Percentiles rank a stretch among this genome's conserved stretches.
Evolutionary conservation across 2,113 vertebrate species (phyloP).

Genomic region (Psittacara wagleri): DNA sequence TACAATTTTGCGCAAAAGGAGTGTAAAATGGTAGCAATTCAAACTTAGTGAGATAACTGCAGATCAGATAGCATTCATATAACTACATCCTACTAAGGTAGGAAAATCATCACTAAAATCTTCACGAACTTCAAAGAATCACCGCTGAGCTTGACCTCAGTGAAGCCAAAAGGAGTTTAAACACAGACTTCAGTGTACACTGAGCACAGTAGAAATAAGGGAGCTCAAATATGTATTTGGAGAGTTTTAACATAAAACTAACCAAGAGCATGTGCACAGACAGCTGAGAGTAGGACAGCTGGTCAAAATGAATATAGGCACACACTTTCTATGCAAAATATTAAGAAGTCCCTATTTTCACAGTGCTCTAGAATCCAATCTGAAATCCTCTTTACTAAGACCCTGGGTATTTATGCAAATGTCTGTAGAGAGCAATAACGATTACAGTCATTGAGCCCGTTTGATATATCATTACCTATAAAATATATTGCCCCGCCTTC

Average conservation of each 20-base stretch:
- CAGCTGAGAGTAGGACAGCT: neutral
- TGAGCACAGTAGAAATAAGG: neutral
- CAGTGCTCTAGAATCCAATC: neutral
- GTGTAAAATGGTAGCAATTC: neutral
- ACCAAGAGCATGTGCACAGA: neutral
- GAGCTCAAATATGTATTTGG: neutral
- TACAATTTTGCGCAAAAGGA: neutral
- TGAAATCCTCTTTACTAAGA: neutral
- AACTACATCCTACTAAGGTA: neutral
- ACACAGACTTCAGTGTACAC: neutral
- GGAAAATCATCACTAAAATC: neutral
- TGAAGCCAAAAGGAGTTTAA: neutral
- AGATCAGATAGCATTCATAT: neutral
- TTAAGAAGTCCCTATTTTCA: neutral
- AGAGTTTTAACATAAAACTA: neutral
- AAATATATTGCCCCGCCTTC: neutral
- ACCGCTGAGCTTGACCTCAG: neutral
- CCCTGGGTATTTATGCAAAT: neutral
- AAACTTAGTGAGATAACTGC: neutral
- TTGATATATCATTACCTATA: neutral
- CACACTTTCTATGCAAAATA: neutral
- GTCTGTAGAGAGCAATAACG: neutral
- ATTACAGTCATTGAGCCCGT: neutral
- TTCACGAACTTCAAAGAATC: neutral
- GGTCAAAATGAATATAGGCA: neutral